phyloP scores from a whole-genome alignment of 2,797 vertebrate genomes.

The Alfaro cultratus region DNA sequence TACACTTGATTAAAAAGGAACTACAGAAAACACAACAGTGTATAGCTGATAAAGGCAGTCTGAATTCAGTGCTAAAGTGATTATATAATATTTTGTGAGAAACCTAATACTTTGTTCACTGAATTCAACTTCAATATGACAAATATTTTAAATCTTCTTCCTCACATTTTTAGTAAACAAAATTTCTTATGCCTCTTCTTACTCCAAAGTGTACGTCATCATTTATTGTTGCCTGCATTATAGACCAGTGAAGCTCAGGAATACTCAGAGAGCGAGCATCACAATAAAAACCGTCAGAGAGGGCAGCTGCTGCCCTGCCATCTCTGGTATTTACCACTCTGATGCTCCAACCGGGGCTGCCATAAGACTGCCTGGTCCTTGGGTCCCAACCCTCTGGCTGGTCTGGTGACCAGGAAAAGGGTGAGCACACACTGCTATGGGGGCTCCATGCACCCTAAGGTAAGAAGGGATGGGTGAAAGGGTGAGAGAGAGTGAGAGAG shows the following conservation, averaged over 20 bases:
- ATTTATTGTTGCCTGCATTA: slow-evolving; percentile 11
- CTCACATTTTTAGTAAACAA: not conserved
- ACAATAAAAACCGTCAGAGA: slow-evolving; percentile 49
- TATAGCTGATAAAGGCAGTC: not conserved
- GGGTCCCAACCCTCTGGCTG: slow-evolving; percentile 97
- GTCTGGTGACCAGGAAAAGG: slow-evolving; percentile 94
- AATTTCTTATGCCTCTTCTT: not conserved
- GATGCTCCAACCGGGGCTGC: slow-evolving; percentile 98
- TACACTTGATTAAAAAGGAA: slow-evolving; percentile 19
- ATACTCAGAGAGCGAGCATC: slow-evolving; percentile 49
- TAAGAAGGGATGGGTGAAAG: slow-evolving; percentile 87
- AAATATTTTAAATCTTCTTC: not conserved
- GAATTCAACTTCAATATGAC: slow-evolving; percentile 21
- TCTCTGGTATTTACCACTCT: slow-evolving; percentile 94
- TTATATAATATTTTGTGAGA: not conserved
- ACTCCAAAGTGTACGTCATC: slow-evolving; percentile 10
- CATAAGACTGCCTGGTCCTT: slow-evolving; percentile 96
- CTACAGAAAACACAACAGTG: slow-evolving; percentile 11
- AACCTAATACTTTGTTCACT: slow-evolving; percentile 1
- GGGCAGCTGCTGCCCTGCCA: slow-evolving; percentile 56
- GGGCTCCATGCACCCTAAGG: slow-evolving; percentile 99
- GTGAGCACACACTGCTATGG: slow-evolving; percentile 97
- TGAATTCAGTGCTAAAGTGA: not conserved
- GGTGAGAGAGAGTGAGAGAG: slow-evolving; percentile 77
- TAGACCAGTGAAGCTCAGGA: slow-evolving; percentile 49